Conservation (phyloP, 1,140 invertebrate species). For the Calliphora vicina region DNA sequence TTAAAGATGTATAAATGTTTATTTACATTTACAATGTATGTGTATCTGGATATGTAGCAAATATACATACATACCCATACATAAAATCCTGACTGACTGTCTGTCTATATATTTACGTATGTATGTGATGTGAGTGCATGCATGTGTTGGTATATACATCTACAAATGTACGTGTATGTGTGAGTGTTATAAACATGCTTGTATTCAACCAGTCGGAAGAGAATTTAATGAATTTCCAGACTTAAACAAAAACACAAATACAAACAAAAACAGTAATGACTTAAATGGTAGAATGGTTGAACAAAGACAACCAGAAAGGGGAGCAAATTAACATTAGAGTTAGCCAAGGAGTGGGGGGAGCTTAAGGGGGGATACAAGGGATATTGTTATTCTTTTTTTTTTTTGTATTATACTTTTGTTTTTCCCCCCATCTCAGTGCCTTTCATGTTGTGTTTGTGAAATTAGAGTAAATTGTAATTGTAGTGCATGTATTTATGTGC, state of each 20-base stretch:
- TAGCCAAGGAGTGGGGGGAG: not conserved
- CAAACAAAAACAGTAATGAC: not conserved
- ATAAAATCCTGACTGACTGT: not conserved
- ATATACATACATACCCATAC: not conserved
- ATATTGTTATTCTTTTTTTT: not conserved
- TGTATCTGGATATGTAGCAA: too few species aligned
- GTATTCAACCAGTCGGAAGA: conserved; percentile 38
- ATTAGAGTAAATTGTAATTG: conserved; percentile 29
- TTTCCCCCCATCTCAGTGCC: not conserved
- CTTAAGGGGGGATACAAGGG: not conserved
- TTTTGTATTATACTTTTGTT: not conserved
- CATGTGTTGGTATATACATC: not conserved
- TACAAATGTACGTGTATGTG: not conserved
- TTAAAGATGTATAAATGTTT: conserved; percentile 9
- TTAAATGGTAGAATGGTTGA: not conserved
- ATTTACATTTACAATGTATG: conserved; percentile 4
- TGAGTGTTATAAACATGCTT: not conserved
- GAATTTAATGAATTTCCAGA: conserved; percentile 42
- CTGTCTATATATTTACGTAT: too few species aligned
- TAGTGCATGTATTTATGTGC: not conserved
- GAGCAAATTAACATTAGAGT: conserved; percentile 1
- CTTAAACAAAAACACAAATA: conserved; percentile 15
- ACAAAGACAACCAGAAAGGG: not conserved
- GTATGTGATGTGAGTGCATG: not conserved
- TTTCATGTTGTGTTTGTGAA: conserved; percentile 13